Evolutionary conservation across 64 coral and sea anemone species (phyloP).

Genomic region (Astreopora myriophthalma): DNA sequence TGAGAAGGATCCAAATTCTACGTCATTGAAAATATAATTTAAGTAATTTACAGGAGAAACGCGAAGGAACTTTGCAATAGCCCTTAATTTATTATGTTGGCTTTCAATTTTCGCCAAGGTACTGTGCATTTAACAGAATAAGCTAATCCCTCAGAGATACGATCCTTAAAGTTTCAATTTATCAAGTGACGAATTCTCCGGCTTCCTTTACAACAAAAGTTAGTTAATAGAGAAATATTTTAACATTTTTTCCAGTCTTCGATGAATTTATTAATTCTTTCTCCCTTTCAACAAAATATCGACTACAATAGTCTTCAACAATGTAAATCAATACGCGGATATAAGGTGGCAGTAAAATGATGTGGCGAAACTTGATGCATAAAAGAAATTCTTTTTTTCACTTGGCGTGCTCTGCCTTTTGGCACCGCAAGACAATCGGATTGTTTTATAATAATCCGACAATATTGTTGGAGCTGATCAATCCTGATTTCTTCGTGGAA

Average conservation of each 20-base stretch:
- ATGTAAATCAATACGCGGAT: background rate
- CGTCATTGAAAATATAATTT: no score
- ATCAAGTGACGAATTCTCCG: background rate
- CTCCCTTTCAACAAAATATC: background rate
- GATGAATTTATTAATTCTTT: background rate
- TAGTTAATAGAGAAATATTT: background rate
- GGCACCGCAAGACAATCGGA: background rate
- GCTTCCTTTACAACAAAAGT: no score
- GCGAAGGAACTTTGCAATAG: no score
- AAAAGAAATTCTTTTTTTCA: background rate
- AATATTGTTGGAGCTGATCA: background rate
- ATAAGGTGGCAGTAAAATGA: background rate
- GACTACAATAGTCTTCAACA: background rate
- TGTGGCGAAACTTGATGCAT: background rate
- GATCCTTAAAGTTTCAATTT: background rate
- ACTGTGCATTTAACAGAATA: no score
- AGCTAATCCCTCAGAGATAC: no score
- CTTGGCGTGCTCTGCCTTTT: background rate
- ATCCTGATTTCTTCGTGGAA: background rate
- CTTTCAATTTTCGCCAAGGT: no score
- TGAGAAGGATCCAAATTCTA: no score
- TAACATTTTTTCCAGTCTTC: background rate
- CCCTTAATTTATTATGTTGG: no score
- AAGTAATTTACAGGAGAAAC: no score
- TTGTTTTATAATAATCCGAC: background rate